These are phyloP conservation scores for Mobula hypostoma DNA, from an alignment of 2,113 vertebrate genomes.

Conservation along the genomic window DNA sequence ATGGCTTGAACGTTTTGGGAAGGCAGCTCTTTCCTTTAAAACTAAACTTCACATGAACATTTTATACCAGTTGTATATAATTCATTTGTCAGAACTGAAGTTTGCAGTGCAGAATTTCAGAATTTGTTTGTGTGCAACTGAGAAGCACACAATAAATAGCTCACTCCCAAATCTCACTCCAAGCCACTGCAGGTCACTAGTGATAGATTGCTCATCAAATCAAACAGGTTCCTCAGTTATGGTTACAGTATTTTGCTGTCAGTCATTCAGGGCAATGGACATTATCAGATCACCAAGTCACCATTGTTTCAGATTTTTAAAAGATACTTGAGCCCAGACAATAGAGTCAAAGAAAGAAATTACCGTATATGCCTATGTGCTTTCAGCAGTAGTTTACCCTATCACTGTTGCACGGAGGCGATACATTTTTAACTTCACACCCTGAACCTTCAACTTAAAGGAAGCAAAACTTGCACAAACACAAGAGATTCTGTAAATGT, in stretches of 20 bases:
- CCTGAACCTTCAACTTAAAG: background rate
- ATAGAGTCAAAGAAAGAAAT: background rate
- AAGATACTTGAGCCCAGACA: background rate
- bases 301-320: background rate
- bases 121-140: conserved; percentile 5
- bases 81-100: conserved; percentile 13
- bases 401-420: background rate
- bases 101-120: background rate
- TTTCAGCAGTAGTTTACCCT: background rate
- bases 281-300: conserved; percentile 24
- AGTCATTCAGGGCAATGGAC: background rate
- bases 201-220: background rate
- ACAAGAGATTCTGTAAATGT: too few relatives aligned
- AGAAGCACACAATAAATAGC: background rate
- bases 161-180: background rate
- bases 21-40: conserved; percentile 40
- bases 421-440: background rate
- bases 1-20: conserved; percentile 42
- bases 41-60: conserved; percentile 37
- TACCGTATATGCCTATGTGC: background rate
- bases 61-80: background rate
- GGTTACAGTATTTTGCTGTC: conserved; percentile 5
- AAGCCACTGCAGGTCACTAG: conserved; percentile 7
- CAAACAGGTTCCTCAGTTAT: conserved; percentile 34
- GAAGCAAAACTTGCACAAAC: too few relatives aligned